Evolutionary conservation across 2,888 invertebrate genomes (phyloP).

Genomic region (Noctua comes): DNA sequence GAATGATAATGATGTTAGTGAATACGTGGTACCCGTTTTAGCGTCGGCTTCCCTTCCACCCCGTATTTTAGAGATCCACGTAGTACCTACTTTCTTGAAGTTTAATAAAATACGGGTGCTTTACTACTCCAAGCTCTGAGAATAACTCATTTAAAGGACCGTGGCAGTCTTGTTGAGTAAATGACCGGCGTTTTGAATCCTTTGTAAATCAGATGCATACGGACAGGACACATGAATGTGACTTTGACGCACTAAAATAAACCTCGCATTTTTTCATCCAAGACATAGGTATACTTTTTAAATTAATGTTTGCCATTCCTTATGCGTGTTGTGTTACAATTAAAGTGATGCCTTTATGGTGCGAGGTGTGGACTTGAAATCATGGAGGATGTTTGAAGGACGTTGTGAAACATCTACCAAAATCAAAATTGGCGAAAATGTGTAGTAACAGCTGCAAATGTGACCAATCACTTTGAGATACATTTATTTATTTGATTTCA

Average conservation of each 20-base stretch:
- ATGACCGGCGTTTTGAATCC: conserved; percentile 18
- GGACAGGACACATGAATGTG: conserved; percentile 34
- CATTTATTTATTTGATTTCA: not conserved
- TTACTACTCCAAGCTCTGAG: not conserved
- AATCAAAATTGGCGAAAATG: not conserved
- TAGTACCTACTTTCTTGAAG: too few species aligned
- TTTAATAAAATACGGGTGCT: not conserved
- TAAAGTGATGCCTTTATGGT: conserved; percentile 28
- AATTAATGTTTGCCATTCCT: conserved; percentile 34
- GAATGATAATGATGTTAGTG: too few species aligned
- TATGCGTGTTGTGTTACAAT: conserved; percentile 25
- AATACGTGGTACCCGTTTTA: too few species aligned
- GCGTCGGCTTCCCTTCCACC: too few species aligned
- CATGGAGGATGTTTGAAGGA: conserved; percentile 15
- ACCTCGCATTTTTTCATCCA: not conserved
- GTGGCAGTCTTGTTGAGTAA: not conserved
- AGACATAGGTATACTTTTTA: not conserved
- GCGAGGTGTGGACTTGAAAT: conserved; percentile 8
- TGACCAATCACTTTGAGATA: too few species aligned
- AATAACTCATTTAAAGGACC: not conserved
- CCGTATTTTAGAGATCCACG: not conserved
- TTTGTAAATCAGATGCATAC: conserved; percentile 15
- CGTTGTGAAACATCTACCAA: not conserved
- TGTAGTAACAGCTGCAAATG: not conserved
- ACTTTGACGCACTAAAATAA: conserved; percentile 25